Evolutionary conservation across 30 jellyfish, hydroid and myxozoan species (phyloP), one percentile per base, ranked within the genome.

Genomic region (Turritopsis rubra): DNA sequence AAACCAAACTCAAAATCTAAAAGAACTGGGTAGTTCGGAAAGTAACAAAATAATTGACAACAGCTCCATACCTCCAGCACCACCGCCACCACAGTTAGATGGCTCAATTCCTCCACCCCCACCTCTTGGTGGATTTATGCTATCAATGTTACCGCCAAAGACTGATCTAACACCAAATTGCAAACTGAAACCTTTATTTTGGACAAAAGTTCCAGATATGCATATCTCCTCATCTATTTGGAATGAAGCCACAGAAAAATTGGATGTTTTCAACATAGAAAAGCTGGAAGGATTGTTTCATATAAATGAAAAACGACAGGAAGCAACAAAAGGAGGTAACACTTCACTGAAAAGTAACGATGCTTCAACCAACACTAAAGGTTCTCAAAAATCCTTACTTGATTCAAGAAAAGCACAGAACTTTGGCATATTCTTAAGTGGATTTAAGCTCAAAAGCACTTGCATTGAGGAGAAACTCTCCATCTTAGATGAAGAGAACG

Each of bases 351-450:
- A 19, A 7, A 22, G 28, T 19, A 0, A 17, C 28, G 65, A 52
- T 16, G 82, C 29, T 1, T 28, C 89, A 3, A 21, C 75, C 9
- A 81, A 77, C 31, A 31, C 83, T 1, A 30, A 85, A 27, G 53
- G 52, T 7, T 81, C 77, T n/a, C 86, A 54, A 77, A 87, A 87
- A 75, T 74, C 98, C 17, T 76, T 92, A 81, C 95, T 92, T 18
- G 96, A 92, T 81, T 68, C 91, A 24, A 88, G 88, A 68, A 92
- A 92, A 89, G 98, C 98, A 7, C 98, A 92, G 84, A 92, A 92
- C 78, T 86, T 92, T 80, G 96, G 98, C 8, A 92, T 92, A 24
- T 92, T 92, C 75, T 86, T 92, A 16, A 87, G 96, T 83, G 98
- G 98, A 24, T 92, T 92, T 80, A 92, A 92, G 75, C 85, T 92